Base-by-base conservation (phyloP, 1,140 invertebrate genomes). In the Drosophila nannoptera region DNA sequence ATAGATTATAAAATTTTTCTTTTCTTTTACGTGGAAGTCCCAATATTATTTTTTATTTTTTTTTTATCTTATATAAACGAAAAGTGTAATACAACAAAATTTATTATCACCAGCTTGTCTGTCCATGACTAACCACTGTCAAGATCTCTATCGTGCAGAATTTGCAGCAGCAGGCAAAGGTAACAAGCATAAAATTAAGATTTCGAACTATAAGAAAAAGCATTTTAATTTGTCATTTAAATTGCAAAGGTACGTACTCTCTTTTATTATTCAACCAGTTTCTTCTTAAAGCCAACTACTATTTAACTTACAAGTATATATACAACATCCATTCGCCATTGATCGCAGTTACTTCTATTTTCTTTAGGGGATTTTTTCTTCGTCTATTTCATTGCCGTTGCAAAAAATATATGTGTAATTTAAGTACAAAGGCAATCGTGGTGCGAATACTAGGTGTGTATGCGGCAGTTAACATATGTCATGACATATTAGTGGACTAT, bases 211-310 rank as follows among this genome's bases (percentile, higher is more conserved):
- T 22, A 22, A 22, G 22, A 22, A 22, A 22, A 22, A 3, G 22
- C 22, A 22, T 22, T 3, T 45, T 4, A 22, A 22, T 38, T 12
- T 60, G 6, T 42, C 46, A 8, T 42, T 59, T 36, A 22, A 45
- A 58, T 38, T 58, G 40, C 45, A 53, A 68, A 58, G 35, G 65
- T 68, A 69, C 53, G 54, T 69, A 45, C 40, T 60, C 49, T 64
- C 59, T 12, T 69, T 71, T 60, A 74, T 82, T 82, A 60, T 72
- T 72, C 50, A 80, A 71, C 70, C 64, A 43, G 46, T 67, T 64
- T 65, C 66, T 82, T 74, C 80, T 43, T 53, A 38, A 60, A 61
- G 68, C 72, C 38, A 58, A 71, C 62, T 80, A 76, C 71, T 52
- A 62, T 43, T 61, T 80, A 76, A 52, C 59, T 68, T 49, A 54